These are phyloP conservation scores for Scomber scombrus DNA, from an alignment of 2,113 vertebrate genomes.

Conservation along the genomic window DNA sequence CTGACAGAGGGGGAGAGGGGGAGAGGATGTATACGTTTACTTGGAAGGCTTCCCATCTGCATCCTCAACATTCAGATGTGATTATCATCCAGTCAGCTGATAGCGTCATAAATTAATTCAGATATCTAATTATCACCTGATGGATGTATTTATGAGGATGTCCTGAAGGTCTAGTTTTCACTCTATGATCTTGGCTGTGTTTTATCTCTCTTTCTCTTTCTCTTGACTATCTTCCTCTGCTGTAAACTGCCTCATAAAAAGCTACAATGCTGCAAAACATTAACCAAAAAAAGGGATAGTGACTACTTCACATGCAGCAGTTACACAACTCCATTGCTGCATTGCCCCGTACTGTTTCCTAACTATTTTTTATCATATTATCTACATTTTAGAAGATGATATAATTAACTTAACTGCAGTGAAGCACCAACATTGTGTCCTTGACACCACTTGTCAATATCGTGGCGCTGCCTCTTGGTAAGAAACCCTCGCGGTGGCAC, in stretches of 20 bases:
- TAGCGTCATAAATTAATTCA: constrained; percentile 50
- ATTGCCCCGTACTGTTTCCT: not conserved
- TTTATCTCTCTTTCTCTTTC: not conserved
- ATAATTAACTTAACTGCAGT: constrained; percentile 20
- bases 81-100: constrained; percentile 46
- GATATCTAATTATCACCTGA: constrained; percentile 43
- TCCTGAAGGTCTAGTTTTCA: constrained; percentile 16
- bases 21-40: not conserved
- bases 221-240: not conserved
- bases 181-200: not conserved
- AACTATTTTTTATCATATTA: not conserved
- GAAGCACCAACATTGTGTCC: constrained; percentile 20
- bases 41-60: not conserved
- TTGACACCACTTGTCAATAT: constrained; percentile 21
- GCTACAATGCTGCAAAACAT: not conserved
- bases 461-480: constrained; percentile 7
- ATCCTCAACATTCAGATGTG: constrained; percentile 41
- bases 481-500: constrained; percentile 11
- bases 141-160: constrained; percentile 37
- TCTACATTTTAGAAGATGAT: constrained; percentile 11
- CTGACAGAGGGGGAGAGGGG: not conserved
- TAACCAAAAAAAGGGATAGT: too few relatives aligned
- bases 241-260: not conserved
- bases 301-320: too few relatives aligned
- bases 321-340: too few relatives aligned